Base-by-base conservation (phyloP, 2,888 invertebrate species). In the Sphaerophoria taeniata region DNA sequence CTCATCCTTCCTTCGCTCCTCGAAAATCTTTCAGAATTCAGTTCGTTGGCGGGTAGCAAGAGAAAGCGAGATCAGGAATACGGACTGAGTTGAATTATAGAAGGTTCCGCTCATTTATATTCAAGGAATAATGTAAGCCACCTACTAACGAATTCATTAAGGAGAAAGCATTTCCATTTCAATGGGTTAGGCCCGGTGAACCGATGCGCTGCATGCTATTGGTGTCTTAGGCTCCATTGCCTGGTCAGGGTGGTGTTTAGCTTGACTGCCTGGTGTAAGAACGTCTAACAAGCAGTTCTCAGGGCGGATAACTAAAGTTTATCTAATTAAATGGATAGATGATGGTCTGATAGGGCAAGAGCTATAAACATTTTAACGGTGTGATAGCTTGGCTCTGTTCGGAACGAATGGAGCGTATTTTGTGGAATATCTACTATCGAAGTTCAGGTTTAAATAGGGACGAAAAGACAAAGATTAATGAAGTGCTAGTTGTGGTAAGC, bases 131-230 rank as follows among this genome's bases (percentile, higher is more conserved):
- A 75, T 79, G 65, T 84, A 79, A 84, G 55, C 83, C 79, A 84
- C 74, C 83, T 84, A 84, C 83, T 84, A 84, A 84, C 83, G 79
- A 84, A 84, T 84, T 79, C 83, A 84, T 84, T 84, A 84, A 84
- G 75, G 43, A 79, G 79, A 84, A 53, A 79, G 79, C 79, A 84
- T 84, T 84, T 84, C 65, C 83, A 79, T 84, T 84, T 84, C 47
- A 79, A 84, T 79, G 79, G 83, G 79, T 55, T 83, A 51, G 79
- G 79, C 79, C 67, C 14, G 14, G 7, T 9, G 11, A 12, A 47
- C n/a, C 33, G n/a, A 5, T 60, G 36, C 6, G 39, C 9, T 12
- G 6, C 11, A 12, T 49, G 24, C 36, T 51, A 34, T 49, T 39
- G 47, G 45, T 60, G 58, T 31, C 16, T 45, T 24, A 24, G 24